Evolutionary conservation across 2,888 invertebrate genomes (phyloP).

Genomic region (Margaritifera margaritifera): DNA sequence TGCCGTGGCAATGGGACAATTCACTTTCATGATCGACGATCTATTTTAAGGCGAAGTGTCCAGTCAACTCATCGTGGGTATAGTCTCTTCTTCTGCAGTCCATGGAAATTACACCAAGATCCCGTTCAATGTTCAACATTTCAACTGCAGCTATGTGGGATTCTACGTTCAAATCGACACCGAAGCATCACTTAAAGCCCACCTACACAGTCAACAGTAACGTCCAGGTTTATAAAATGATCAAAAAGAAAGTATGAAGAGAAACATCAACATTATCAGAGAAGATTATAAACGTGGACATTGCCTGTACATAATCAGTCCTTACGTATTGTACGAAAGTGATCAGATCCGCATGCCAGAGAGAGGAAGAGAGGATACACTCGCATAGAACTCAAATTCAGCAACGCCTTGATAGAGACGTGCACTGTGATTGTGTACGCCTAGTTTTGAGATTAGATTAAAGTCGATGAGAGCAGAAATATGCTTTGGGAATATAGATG

Average conservation of each 20-base stretch:
- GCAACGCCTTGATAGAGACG: conserved; percentile 14
- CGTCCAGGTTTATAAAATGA: conserved; percentile 5
- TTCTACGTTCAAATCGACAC: no score
- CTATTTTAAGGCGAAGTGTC: conserved; percentile 24
- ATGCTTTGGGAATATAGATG: conserved; percentile 13
- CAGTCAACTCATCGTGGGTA: conserved; percentile 16
- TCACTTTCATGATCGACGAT: conserved; percentile 17
- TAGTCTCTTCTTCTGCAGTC: conserved; percentile 13
- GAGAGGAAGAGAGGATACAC: conserved; percentile 15
- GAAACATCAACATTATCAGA: conserved; percentile 6
- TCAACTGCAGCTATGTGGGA: conserved; percentile 18
- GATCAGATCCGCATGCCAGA: conserved; percentile 6
- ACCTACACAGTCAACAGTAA: no score
- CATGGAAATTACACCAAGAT: conserved; percentile 18
- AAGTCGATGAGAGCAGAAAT: conserved; percentile 11
- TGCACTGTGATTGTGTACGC: conserved; percentile 17
- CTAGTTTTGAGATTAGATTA: conserved; percentile 11
- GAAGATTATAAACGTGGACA: conserved; percentile 10
- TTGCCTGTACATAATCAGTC: conserved; percentile 16
- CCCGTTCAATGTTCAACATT: conserved; percentile 18
- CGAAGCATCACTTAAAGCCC: no score
- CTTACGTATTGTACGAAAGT: no score
- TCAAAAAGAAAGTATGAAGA: conserved; percentile 1
- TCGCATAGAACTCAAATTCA: conserved; percentile 21
- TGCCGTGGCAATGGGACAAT: conserved; percentile 17